These are phyloP conservation scores for Cephalopachus bancanus DNA, from an alignment of 2,797 vertebrate species.

Conservation along the genomic window DNA sequence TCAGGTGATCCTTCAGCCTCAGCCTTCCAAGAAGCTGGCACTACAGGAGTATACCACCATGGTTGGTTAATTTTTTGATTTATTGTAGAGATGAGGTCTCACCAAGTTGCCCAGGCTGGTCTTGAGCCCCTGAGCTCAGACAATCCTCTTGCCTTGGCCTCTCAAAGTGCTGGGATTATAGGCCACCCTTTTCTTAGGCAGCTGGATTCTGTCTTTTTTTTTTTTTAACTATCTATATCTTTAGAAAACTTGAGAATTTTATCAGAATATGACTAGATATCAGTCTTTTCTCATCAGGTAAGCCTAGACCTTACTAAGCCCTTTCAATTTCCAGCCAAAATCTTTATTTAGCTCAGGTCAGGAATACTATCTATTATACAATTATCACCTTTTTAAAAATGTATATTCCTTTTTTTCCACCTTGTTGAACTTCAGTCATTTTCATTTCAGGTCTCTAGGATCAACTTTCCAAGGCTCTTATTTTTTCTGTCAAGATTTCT, in stretches of 20 bases:
- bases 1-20: no score
- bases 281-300: not conserved
- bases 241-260: not conserved
- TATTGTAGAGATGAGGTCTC: no score
- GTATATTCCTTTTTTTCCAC: not conserved
- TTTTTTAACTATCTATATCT: not conserved
- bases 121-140: no score
- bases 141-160: no score
- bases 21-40: no score
- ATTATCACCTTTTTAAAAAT: slow-evolving; percentile 18
- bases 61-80: no score
- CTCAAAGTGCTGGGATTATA: no score
- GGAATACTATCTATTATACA: not conserved
- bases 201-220: not conserved
- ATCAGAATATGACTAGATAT: not conserved
- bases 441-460: not conserved
- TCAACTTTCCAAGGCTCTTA: not conserved
- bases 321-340: not conserved
- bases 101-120: no score
- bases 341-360: not conserved
- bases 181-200: not conserved
- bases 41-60: no score
- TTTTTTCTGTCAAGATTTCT: not conserved
- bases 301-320: not conserved
- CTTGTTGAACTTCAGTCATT: not conserved